Evolutionary conservation across 64 coral and sea anemone species (phyloP), one percentile per base, ranked within the genome.

Genomic region (Montipora capricornis): DNA sequence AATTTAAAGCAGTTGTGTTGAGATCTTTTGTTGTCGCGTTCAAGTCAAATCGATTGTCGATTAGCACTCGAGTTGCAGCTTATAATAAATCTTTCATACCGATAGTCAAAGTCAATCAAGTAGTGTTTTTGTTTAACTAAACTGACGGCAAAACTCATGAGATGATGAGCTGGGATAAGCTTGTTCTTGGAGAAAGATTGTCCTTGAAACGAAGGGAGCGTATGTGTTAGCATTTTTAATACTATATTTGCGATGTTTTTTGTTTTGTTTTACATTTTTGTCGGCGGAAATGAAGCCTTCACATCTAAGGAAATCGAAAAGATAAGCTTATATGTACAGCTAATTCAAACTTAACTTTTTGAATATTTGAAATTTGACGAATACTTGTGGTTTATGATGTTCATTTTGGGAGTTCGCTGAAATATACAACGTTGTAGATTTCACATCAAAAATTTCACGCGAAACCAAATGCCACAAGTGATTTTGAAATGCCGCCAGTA

Each of bases 291-390:
- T 11, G 20, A 20, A 8, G 20, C 17, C 8, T 24, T 5, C 4
- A 71, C 20, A 71, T 6, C 68, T 24, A 8, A 64, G 61, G 11
- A 64, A 64, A 37, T 37, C 37, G 37, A 37, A 37, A 37, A 37
- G 37, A 37, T 37, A 37, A 37, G 11, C 14, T 3, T 64, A 5
- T 71, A 71, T 20, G 17, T 20, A 24, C 68, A 68, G 64, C 64
- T 8, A 68, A 68, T 11, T 57, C 15, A 12, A 76, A 10, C 37
- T 37, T 37, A 37, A 37, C 37, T 37, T 77, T 77, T 20, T 66
- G 62, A 71, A 73, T 86, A 73, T 16, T 50, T 49, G 44, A 71
- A 68, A 86, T 86, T 71, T 20, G 46, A 49, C 17, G 50, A 86
- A 86, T 86, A 20, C 47, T 19, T 73, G 66, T 50, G 62, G 82